Conservation (phyloP, 2,797 vertebrate species). For the Sciurus carolinensis region DNA sequence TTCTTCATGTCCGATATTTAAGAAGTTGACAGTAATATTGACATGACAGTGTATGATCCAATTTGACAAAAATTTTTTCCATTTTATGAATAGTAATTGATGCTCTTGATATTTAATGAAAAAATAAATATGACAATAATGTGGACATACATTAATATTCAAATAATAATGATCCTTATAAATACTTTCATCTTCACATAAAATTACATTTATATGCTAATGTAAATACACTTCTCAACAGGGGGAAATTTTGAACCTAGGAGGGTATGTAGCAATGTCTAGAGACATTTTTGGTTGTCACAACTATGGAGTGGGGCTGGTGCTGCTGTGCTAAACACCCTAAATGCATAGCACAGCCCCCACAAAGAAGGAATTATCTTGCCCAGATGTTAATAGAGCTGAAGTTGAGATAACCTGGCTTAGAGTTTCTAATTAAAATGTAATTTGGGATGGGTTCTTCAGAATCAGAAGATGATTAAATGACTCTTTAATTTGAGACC, state of each 20-base stretch:
- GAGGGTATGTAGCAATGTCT: background rate
- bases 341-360: background rate
- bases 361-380: background rate
- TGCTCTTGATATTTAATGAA: background rate
- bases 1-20: background rate
- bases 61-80: background rate
- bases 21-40: background rate
- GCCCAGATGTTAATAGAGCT: background rate
- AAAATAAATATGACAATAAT: background rate
- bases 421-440: background rate
- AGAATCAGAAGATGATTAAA: background rate
- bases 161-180: background rate
- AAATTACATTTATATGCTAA: background rate
- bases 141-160: background rate
- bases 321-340: background rate
- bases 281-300: background rate
- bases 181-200: background rate
- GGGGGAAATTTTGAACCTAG: background rate
- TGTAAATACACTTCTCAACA: background rate
- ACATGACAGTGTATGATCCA: background rate
- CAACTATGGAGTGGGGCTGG: background rate
- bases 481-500: conserved; percentile 17
- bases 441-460: background rate
- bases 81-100: background rate
- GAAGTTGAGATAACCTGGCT: background rate